Evolutionary conservation across 1,140 invertebrate species (phyloP), one percentile per base, ranked within the genome.

Genomic region (Hylyphantes graminicola): DNA sequence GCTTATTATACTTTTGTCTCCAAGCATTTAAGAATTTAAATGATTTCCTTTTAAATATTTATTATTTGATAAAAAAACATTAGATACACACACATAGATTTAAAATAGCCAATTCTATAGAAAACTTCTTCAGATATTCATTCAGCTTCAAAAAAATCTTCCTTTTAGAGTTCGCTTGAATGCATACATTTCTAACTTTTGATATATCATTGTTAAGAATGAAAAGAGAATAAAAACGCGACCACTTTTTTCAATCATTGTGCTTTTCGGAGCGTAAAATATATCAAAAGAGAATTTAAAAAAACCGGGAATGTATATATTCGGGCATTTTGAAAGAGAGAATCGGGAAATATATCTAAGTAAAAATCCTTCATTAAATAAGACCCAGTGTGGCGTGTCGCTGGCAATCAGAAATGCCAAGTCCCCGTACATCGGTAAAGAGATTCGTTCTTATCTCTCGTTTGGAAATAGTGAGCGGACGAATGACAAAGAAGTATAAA

Each of bases 241-340:
- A 64, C 75, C 75, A 64, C 61, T 68, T 77, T 77, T 79, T 79
- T 79, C 76, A 79, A 79, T 79, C 76, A 79, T 53, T n/a, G 76
- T 79, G 76, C 12, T 48, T 67, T 57, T 68, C 48, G 51, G 68
- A 68, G 76, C 76, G 76, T 79, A 68, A 67, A 55, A 79, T 53
- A 55, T 68, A 79, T 79, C 75, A 79, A 79, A 79, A 57, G 53
- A 57, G 54, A 79, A 68, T 68, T n/a, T 21, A 68, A 79, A 79
- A 67, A 35, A 35, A 35, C 35, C 35, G 51, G 64, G 61, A 67
- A 79, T 74, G 57, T 74, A 74, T 79, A 61, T 65, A 79, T 79
- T 35, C 76, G 15, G 6, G 19, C 13, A 21, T 79, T 67, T 57
- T 79, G 13, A 77, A 67, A 48, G 53, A 15, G 61, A 55, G n/a